Conservation (phyloP, 2,888 invertebrate genomes). For the Timema cristinae region DNA sequence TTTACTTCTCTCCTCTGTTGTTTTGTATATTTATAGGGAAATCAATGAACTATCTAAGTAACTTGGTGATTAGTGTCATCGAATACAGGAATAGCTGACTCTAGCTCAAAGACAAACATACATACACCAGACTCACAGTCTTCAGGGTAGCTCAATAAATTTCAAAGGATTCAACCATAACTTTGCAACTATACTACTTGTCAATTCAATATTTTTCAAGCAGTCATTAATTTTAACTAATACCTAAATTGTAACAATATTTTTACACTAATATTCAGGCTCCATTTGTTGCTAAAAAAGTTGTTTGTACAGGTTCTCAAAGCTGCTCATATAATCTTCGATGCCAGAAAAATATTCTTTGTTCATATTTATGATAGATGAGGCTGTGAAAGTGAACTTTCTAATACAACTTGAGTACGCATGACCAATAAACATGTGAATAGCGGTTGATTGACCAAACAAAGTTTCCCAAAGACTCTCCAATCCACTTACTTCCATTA, state of each 20-base stretch:
- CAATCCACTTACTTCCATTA: conserved; percentile 10
- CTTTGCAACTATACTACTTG: no score
- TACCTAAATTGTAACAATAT: not conserved
- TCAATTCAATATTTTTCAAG: not conserved
- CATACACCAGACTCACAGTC: no score
- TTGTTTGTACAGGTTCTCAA: not conserved
- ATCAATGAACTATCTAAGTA: no score
- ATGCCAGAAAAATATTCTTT: not conserved
- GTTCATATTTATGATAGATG: conserved; percentile 1
- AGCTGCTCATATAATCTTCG: not conserved
- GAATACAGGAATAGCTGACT: no score
- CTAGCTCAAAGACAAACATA: no score
- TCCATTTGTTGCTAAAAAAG: not conserved
- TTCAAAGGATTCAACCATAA: no score
- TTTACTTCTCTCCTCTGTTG: no score
- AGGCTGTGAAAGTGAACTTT: not conserved
- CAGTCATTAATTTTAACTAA: not conserved
- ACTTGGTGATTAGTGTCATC: no score
- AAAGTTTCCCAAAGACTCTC: not conserved
- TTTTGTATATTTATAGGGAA: no score
- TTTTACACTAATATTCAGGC: not conserved
- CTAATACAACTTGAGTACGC: not conserved
- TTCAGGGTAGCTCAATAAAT: no score
- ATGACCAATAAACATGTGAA: not conserved
- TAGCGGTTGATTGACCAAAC: not conserved